Evolutionary conservation across 2,888 invertebrate species (phyloP), one percentile per base, ranked within the genome.

Genomic region (Nemapogon koenigi): DNA sequence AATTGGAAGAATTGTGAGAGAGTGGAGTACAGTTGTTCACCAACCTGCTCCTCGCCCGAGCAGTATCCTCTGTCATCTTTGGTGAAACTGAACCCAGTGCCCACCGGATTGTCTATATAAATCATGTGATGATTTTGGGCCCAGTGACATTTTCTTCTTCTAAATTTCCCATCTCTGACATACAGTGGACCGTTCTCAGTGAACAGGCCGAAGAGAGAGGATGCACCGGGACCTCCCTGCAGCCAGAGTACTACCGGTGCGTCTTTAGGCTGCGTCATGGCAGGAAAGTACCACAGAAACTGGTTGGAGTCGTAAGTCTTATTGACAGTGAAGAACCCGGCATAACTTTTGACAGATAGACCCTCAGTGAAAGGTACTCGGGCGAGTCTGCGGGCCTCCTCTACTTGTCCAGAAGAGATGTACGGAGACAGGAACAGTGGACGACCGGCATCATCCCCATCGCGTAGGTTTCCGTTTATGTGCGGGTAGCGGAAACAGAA

Each of bases 221-320:
- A 82, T 0, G 89, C 89, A 0, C 91, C 91, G 0, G 93, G 93
- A 0, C 93, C 94, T 3, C 93, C 93, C 66, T 93, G 91, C 2
- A 93, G 72, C 94, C 94, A 94, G 4, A 94, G 65, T 0, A 92
- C 64, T 1, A 94, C 87, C 0, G 90, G 91, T 1, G 88, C 87
- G 28, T 75, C 65, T 2, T 63, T 66, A 25, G 68, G 59, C 1
- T 72, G 65, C 2, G 62, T 46, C 81, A 85, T 82, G 0, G 92
- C 86, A 0, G 93, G 93, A 58, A 94, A 94, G 57, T 90, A 94
- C 94, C 94, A 95, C 65, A 95, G 93, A 70, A 94, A 95, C 66
- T 91, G 81, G 55, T 94, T 93, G 0, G 93, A 91, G 48, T 89
- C 83, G 52, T 79, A 87, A 1, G 78, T 63, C 49, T 87, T 83